Conservation (phyloP, 2,888 invertebrate species). For the Cheilosia variabilis region DNA sequence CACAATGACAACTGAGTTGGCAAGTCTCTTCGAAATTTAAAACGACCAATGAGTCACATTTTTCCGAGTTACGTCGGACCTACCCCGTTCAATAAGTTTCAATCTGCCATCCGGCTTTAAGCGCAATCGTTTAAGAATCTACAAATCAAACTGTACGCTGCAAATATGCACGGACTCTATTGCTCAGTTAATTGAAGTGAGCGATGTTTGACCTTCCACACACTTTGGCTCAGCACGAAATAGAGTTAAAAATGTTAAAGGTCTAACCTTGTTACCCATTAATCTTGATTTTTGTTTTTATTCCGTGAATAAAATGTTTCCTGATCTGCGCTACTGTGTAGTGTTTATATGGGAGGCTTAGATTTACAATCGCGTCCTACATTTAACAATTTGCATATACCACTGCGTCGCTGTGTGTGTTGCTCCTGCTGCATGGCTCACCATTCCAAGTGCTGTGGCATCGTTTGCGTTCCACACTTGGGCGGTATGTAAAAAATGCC, state of each 20-base stretch:
- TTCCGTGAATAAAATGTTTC: slow-evolving; percentile 2
- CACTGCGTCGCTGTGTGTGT: background rate
- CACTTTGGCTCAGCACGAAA: background rate
- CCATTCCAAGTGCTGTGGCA: background rate
- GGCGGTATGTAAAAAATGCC: slow-evolving; percentile 1
- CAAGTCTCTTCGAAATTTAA: too few species aligned
- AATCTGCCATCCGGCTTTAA: too few species aligned
- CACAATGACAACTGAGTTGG: too few species aligned
- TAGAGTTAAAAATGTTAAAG: slow-evolving; percentile 6
- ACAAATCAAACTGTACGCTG: too few species aligned
- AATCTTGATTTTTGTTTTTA: slow-evolving; percentile 9
- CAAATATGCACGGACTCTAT: too few species aligned
- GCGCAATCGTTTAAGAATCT: too few species aligned
- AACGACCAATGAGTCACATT: too few species aligned
- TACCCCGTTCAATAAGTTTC: too few species aligned
- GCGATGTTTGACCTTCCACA: background rate
- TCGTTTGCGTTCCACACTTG: background rate
- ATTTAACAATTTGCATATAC: slow-evolving; percentile 25
- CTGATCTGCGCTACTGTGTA: slow-evolving; percentile 3
- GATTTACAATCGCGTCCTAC: slow-evolving; percentile 28
- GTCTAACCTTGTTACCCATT: slow-evolving; percentile 9
- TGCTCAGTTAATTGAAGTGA: too few species aligned
- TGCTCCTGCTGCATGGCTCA: background rate
- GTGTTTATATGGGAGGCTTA: background rate
- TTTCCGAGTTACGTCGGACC: too few species aligned